Evolutionary conservation across 2,113 vertebrate species (phyloP).

Genomic region (Progne subis): DNA sequence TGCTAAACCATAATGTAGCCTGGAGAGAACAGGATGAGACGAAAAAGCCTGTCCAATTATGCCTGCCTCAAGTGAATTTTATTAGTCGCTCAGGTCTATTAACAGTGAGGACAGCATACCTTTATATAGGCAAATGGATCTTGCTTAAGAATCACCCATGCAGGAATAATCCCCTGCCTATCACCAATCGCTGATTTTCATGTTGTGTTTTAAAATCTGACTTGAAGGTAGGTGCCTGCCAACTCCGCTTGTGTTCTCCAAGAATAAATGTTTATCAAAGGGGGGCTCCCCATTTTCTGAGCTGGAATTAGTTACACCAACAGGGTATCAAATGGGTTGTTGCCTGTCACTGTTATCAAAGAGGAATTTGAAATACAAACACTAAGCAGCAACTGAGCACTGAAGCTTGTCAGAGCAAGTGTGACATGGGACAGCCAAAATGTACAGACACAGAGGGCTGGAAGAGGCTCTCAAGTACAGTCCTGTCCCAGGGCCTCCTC

Average conservation of each 20-base stretch:
- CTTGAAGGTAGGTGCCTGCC: constrained; percentile 24
- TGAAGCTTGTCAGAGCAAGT: not conserved
- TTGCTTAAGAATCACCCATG: not conserved
- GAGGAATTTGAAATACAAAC: not conserved
- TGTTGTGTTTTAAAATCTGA: not conserved
- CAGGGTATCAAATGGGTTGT: not conserved
- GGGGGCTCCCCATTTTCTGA: not conserved
- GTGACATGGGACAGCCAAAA: not conserved
- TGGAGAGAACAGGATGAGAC: not conserved
- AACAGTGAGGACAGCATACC: not conserved
- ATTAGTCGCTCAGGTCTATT: not conserved
- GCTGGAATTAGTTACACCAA: constrained; percentile 9
- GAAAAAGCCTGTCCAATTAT: constrained; percentile 12
- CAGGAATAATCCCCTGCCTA: constrained; percentile 17
- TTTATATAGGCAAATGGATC: not conserved
- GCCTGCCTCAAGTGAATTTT: not conserved
- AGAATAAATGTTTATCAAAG: constrained; percentile 31
- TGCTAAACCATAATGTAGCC: not conserved
- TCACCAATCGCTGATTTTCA: not conserved
- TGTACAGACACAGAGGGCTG: not conserved
- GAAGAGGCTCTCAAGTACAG: not conserved
- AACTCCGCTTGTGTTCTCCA: not conserved
- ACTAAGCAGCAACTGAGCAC: not conserved
- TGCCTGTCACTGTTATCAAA: not conserved
- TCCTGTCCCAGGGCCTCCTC: fast-evolving